phyloP scores from a whole-genome alignment of 1,140 invertebrate species.

The Pogonognathellus flavescens region DNA sequence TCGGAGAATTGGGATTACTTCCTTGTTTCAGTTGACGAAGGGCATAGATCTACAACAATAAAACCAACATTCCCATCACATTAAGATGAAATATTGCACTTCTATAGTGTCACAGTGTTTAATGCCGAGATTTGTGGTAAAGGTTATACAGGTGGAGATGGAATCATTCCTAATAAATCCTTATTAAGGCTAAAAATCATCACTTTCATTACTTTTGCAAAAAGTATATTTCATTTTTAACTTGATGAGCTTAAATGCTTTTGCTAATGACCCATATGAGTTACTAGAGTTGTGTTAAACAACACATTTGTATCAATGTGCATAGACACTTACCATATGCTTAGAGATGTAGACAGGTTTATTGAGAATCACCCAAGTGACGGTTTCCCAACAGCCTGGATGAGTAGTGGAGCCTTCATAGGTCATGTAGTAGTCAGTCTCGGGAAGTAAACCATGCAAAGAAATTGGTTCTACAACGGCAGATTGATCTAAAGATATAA shows the following conservation, averaged over 20 bases:
- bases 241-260: too few relatives aligned
- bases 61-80: constrained; percentile 41
- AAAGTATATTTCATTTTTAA: too few relatives aligned
- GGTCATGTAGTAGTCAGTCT: constrained; percentile 96
- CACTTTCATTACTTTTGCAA: too few relatives aligned
- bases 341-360: constrained; percentile 94
- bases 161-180: too few relatives aligned
- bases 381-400: constrained; percentile 92
- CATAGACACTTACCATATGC: constrained; percentile 13
- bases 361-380: constrained; percentile 96
- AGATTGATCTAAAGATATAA: constrained; percentile 77
- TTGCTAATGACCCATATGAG: too few relatives aligned
- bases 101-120: too few relatives aligned
- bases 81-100: too few relatives aligned
- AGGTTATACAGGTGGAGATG: too few relatives aligned
- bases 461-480: constrained; percentile 85
- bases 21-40: constrained; percentile 89
- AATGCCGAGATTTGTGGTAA: too few relatives aligned
- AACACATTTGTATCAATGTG: neutral
- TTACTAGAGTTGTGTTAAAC: too few relatives aligned
- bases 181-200: too few relatives aligned
- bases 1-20: constrained; percentile 85
- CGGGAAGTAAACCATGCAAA: constrained; percentile 86
- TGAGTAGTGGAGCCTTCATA: constrained; percentile 97
- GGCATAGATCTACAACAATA: constrained; percentile 80